Evolutionary conservation across 2,113 vertebrate species (phyloP), one percentile per base, ranked within the genome.

Genomic region (Cavia porcellus): DNA sequence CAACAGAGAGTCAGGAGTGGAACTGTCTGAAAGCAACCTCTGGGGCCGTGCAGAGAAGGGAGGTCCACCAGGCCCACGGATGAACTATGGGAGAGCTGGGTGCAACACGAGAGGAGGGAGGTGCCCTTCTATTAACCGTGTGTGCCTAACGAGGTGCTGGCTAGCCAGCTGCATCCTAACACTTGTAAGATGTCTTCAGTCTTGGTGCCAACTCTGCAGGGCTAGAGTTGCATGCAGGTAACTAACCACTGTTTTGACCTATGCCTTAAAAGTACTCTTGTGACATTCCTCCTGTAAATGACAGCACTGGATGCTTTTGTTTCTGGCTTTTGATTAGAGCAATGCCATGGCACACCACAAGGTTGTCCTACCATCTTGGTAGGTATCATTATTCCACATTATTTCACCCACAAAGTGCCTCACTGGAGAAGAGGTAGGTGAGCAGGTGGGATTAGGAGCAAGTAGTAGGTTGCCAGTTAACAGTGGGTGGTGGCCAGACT

Each of bases 341-440:
- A 22, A 11, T 57, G 59, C 17, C 62, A 3, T 0, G 22, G 61
- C 45, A 7, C 22, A 74, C 20, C 7, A 50, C 10, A 64, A 15
- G 52, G 24, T 19, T 38, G 35, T 6, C n/a, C 90, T 12, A 2
- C 32, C 59, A 17, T 47, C 70, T 68, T 28, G 42, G 17, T 0
- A 3, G 15, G 1, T 7, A 14, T 19, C 61, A 0, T 30, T 5
- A 35, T 3, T 4, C 15, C 11, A 79, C 19, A 10, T n/a, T 50
- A 9, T 38, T 80, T 75, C 35, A 28, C 72, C 47, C 1, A 1
- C 22, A n/a, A 79, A 45, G 79, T 35, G 7, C 20, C 74, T 12
- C 83, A 11, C 66, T 74, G 10, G 68, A 52, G 61, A 75, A 87
- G 20, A 70, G 52, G 28, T 0, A 28, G 30, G 55, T n/a, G 22